These are phyloP conservation scores for Pseudolaguvia tuberculata DNA, from an alignment of 2,113 vertebrate species.

Conservation along the genomic window DNA sequence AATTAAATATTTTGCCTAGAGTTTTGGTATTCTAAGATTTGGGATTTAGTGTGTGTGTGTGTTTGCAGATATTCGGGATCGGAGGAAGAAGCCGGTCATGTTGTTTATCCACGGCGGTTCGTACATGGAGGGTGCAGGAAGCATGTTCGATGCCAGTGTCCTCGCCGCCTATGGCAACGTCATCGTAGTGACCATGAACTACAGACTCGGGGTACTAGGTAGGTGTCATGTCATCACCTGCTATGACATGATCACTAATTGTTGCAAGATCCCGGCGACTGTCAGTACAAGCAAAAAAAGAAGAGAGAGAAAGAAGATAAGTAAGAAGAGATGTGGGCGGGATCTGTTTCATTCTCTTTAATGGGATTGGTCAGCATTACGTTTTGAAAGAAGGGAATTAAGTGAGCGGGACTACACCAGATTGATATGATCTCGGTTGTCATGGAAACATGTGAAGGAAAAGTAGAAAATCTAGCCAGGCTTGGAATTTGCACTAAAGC, in stretches of 20 bases:
- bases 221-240: constrained; percentile 51
- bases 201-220: constrained; percentile 90
- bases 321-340: not conserved
- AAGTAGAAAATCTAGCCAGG: not conserved
- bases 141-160: constrained; percentile 90
- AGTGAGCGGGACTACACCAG: not conserved
- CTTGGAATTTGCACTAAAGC: too few species aligned
- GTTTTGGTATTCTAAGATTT: not conserved
- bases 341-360: not conserved
- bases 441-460: not conserved
- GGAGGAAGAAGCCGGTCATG: constrained; percentile 88
- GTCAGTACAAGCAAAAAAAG: constrained; percentile 17
- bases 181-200: constrained; percentile 91
- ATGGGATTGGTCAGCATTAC: not conserved
- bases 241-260: not conserved
- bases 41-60: constrained; percentile 4
- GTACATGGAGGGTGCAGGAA: constrained; percentile 88
- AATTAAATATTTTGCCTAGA: not conserved
- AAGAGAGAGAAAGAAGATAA: constrained; percentile 48
- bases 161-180: constrained; percentile 86
- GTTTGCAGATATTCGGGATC: constrained; percentile 82
- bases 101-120: constrained; percentile 88
- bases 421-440: not conserved
- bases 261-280: not conserved
- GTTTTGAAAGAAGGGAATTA: not conserved